Percentiles rank a stretch among this genome's conserved stretches.
These are phyloP conservation scores for Subacronicta megacephala DNA, from an alignment of 2,888 invertebrate genomes.

Conservation along the genomic window DNA sequence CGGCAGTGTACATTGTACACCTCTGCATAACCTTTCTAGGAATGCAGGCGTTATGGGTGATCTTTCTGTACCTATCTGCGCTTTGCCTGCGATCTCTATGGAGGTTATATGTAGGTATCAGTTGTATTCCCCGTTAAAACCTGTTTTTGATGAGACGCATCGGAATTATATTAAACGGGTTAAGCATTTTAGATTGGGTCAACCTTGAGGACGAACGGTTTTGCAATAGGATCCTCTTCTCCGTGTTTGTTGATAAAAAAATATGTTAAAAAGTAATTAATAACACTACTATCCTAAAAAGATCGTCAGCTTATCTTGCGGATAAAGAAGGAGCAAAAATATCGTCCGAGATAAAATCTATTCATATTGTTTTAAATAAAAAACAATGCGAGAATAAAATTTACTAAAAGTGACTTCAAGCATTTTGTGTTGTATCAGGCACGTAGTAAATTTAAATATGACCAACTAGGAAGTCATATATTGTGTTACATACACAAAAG, in stretches of 20 bases:
- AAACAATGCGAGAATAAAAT: too few species aligned
- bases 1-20: too few species aligned
- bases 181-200: slow-evolving; percentile 41
- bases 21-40: too few species aligned
- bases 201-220: slow-evolving; percentile 8
- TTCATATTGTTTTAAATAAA: background rate
- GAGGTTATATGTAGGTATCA: slow-evolving; percentile 42
- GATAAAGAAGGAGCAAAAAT: too few species aligned
- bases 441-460: too few species aligned
- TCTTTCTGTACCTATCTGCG: slow-evolving; percentile 17
- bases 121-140: slow-evolving; percentile 52
- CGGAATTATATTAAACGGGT: slow-evolving; percentile 42
- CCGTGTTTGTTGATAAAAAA: slow-evolving; percentile 9
- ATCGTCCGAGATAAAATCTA: background rate
- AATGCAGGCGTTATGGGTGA: too few species aligned
- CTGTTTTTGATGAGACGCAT: slow-evolving; percentile 45
- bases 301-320: too few species aligned
- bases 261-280: slow-evolving; percentile 1
- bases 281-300: background rate
- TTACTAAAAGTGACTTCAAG: too few species aligned
- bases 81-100: slow-evolving; percentile 29
- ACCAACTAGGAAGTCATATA: too few species aligned
- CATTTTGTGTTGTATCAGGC: too few species aligned
- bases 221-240: slow-evolving; percentile 11
- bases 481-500: too few species aligned